Conservation (phyloP, 1,140 invertebrate species). For the Vollenhovia emeryi region DNA sequence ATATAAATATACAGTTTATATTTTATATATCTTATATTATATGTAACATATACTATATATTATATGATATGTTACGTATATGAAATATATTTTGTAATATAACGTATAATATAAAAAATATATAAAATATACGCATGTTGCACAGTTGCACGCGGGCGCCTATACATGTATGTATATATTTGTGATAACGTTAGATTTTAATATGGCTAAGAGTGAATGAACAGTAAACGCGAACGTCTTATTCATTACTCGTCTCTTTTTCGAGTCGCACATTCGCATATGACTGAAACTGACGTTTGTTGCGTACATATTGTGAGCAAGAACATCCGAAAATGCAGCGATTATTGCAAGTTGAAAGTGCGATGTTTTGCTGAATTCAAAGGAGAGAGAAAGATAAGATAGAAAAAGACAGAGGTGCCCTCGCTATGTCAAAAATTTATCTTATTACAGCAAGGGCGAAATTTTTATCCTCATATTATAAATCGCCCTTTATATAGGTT, state of each 20-base stretch:
- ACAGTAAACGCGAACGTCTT: neutral
- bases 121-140: neutral
- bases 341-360: neutral
- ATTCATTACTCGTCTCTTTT: neutral
- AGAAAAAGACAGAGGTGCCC: neutral
- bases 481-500: neutral
- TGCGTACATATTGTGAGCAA: neutral
- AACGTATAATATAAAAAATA: conserved; percentile 5
- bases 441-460: neutral
- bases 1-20: neutral
- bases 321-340: neutral
- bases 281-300: neutral
- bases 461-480: neutral
- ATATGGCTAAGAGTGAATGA: neutral
- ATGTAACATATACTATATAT: neutral
- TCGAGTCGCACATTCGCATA: neutral
- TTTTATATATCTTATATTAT: neutral
- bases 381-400: neutral
- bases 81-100: neutral
- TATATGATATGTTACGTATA: neutral
- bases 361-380: neutral
- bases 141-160: neutral
- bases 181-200: conserved; percentile 19
- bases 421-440: neutral
- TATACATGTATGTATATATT: neutral